These are phyloP conservation scores for Hirundo rustica DNA, from an alignment of 2,797 vertebrate genomes.

Conservation along the genomic window DNA sequence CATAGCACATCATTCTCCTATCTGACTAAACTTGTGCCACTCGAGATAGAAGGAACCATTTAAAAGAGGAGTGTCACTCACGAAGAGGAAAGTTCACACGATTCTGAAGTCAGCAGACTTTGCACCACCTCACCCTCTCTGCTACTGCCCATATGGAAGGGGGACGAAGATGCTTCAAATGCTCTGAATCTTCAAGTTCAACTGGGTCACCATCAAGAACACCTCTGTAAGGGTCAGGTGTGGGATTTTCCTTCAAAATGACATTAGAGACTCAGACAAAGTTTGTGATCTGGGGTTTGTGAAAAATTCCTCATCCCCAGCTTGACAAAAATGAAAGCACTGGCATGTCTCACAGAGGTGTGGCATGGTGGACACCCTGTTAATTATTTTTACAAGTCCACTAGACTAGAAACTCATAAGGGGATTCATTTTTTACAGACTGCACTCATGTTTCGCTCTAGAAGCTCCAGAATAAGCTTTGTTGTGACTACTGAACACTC, in stretches of 20 bases:
- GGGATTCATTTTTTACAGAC: not conserved
- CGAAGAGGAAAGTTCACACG: not conserved
- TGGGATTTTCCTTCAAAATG: not conserved
- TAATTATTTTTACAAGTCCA: not conserved
- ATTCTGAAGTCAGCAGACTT: not conserved
- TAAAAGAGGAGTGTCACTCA: not conserved
- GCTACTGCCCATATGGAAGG: not conserved
- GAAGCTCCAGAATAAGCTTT: not conserved
- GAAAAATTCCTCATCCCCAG: not conserved
- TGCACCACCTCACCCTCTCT: not conserved
- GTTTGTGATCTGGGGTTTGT: not conserved
- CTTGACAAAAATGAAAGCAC: not conserved
- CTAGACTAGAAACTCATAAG: not conserved
- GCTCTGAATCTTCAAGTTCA: not conserved
- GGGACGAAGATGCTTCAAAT: not conserved
- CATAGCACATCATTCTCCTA: not conserved
- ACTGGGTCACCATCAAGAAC: not conserved
- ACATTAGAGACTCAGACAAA: not conserved
- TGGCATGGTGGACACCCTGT: not conserved
- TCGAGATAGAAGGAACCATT: not conserved
- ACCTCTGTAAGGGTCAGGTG: not conserved
- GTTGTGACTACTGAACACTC: not conserved
- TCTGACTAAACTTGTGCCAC: not conserved
- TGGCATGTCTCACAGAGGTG: not conserved
- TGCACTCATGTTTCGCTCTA: not conserved